Conservation (phyloP, 2,113 vertebrate species). For the Ibidorhyncha struthersii region DNA sequence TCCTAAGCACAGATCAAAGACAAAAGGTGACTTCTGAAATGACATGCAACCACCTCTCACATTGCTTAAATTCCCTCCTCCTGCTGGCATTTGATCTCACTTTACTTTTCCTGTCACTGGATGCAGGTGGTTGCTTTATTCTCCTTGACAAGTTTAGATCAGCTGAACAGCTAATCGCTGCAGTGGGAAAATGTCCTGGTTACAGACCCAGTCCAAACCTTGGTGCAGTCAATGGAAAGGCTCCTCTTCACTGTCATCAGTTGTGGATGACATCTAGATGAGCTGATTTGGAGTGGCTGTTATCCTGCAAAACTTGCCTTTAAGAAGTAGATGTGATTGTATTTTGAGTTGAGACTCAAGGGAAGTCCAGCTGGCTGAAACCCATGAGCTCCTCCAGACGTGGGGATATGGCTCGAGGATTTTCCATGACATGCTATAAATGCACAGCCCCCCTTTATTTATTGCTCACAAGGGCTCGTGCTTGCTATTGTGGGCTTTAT, state of each 20-base stretch:
- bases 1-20: conserved; percentile 77
- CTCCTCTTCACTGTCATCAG: not conserved
- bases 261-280: not conserved
- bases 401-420: not conserved
- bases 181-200: not conserved
- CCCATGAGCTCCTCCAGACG: not conserved
- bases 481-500: not conserved
- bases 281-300: not conserved
- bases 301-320: not conserved
- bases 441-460: not conserved
- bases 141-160: conserved; percentile 29
- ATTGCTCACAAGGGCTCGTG: not conserved
- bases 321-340: not conserved
- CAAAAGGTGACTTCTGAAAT: conserved; percentile 66
- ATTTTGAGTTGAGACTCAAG: not conserved
- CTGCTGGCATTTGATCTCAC: conserved; percentile 42
- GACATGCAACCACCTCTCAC: conserved; percentile 41
- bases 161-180: conserved; percentile 26
- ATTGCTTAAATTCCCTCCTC: conserved; percentile 68
- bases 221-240: not conserved
- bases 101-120: conserved; percentile 49
- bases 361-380: not conserved
- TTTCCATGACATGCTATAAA: not conserved
- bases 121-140: conserved; percentile 62
- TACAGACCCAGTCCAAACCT: not conserved